Conservation (phyloP, 2,797 vertebrate genomes). For the Sebastes hubbsi region DNA sequence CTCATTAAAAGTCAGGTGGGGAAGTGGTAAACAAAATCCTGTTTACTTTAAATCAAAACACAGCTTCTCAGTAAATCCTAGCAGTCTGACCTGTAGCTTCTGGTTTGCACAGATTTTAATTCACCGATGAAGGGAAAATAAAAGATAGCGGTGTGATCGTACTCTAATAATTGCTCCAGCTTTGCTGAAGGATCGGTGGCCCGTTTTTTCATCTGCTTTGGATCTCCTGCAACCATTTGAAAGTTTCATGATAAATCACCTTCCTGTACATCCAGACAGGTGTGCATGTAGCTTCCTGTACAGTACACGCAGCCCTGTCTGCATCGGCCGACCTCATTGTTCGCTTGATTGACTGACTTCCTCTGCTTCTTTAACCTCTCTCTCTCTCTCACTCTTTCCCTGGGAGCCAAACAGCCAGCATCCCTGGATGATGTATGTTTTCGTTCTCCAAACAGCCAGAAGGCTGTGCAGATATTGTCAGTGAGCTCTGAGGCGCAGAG, state of each 20-base stretch:
- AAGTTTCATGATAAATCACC: slow-evolving; percentile 30
- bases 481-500: slow-evolving; percentile 48
- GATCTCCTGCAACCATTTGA: slow-evolving; percentile 1
- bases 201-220: slow-evolving; percentile 15
- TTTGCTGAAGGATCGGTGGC: not conserved
- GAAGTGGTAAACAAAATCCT: slow-evolving; percentile 17
- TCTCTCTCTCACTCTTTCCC: not conserved
- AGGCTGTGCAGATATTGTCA: slow-evolving; percentile 62
- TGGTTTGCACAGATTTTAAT: not conserved
- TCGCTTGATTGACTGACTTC: slow-evolving; percentile 16
- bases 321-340: not conserved
- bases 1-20: slow-evolving; percentile 50
- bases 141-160: slow-evolving; percentile 14
- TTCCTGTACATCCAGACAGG: not conserved
- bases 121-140: not conserved
- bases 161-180: slow-evolving; percentile 2
- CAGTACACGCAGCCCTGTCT: not conserved
- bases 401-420: slow-evolving; percentile 12
- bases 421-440: slow-evolving; percentile 55
- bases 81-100: not conserved
- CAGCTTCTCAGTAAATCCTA: not conserved
- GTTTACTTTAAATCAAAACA: slow-evolving; percentile 14
- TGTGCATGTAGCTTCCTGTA: not conserved
- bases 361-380: slow-evolving; percentile 9
- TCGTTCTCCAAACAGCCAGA: slow-evolving; percentile 60